These are phyloP conservation scores for Epiblema foenella DNA, from an alignment of 2,888 invertebrate genomes.

Conservation along the genomic window DNA sequence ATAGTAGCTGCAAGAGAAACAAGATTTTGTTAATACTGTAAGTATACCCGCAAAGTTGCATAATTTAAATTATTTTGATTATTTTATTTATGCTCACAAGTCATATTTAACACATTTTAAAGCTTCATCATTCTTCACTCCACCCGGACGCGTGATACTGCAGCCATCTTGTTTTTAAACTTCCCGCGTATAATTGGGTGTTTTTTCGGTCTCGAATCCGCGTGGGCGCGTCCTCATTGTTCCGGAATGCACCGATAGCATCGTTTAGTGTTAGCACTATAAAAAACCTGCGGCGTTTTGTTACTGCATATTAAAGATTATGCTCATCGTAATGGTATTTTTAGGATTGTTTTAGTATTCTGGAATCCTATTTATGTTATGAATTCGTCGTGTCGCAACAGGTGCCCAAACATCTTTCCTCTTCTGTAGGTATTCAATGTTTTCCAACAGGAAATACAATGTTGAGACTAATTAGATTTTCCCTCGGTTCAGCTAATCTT, in stretches of 20 bases:
- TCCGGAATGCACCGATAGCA: constrained; percentile 34
- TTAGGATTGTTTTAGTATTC: constrained; percentile 14
- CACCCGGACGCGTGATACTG: not conserved
- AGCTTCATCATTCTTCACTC: not conserved
- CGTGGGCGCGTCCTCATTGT: constrained; percentile 40
- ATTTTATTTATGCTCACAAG: too few species aligned
- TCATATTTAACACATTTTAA: not conserved
- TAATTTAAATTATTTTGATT: too few species aligned
- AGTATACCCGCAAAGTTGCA: too few species aligned
- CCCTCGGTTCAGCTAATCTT: too few species aligned
- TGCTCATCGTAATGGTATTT: constrained; percentile 19
- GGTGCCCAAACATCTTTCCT: too few species aligned
- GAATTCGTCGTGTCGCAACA: not conserved
- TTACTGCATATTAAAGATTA: constrained; percentile 33
- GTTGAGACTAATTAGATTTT: too few species aligned
- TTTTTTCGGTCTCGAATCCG: constrained; percentile 25
- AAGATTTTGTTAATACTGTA: too few species aligned
- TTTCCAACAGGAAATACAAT: too few species aligned
- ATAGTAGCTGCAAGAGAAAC: too few species aligned
- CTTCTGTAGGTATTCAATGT: not conserved
- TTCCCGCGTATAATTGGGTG: constrained; percentile 34
- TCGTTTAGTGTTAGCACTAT: constrained; percentile 22
- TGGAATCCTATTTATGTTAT: not conserved
- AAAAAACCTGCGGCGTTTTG: constrained; percentile 39
- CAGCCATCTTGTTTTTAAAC: constrained; percentile 25